Conservation (phyloP, 2,113 vertebrate genomes). For the Colistium nudipinnis region DNA sequence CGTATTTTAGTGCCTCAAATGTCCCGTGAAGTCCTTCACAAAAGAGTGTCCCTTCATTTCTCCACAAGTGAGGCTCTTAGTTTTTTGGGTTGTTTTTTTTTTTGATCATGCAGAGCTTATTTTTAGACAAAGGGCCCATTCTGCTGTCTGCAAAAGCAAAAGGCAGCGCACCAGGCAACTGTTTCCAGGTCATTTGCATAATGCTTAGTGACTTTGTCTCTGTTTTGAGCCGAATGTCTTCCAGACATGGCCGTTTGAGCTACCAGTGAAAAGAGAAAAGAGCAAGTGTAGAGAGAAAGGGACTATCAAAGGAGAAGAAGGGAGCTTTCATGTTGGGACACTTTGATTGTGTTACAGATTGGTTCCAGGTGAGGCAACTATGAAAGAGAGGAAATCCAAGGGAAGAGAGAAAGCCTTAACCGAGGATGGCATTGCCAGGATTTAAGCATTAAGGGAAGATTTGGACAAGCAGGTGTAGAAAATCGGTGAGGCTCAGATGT, state of each 20-base stretch:
- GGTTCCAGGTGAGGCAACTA: conserved; percentile 82
- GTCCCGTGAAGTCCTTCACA: conserved; percentile 25
- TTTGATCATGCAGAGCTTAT: conserved; percentile 26
- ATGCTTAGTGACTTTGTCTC: conserved; percentile 64
- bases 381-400: conserved; percentile 46
- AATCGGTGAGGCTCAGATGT: conserved; percentile 46
- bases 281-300: conserved; percentile 65
- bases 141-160: conserved; percentile 56
- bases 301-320: conserved; percentile 79
- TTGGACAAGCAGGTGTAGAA: conserved; percentile 65
- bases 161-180: conserved; percentile 62
- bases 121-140: conserved; percentile 59
- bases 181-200: conserved; percentile 67
- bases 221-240: conserved; percentile 69
- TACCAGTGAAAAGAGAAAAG: conserved; percentile 54
- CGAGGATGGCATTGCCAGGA: conserved; percentile 56
- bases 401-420: conserved; percentile 56
- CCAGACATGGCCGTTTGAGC: conserved; percentile 57
- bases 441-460: conserved; percentile 57
- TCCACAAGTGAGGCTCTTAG: conserved; percentile 35
- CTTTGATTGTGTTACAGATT: conserved; percentile 83
- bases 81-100: no score
- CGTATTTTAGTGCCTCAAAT: conserved; percentile 38
- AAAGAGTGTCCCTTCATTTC: conserved; percentile 48
- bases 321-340: conserved; percentile 81